Evolutionary conservation across 2,797 vertebrate genomes (phyloP), one percentile per base, ranked within the genome.

Genomic region (Oreochromis grahami): DNA sequence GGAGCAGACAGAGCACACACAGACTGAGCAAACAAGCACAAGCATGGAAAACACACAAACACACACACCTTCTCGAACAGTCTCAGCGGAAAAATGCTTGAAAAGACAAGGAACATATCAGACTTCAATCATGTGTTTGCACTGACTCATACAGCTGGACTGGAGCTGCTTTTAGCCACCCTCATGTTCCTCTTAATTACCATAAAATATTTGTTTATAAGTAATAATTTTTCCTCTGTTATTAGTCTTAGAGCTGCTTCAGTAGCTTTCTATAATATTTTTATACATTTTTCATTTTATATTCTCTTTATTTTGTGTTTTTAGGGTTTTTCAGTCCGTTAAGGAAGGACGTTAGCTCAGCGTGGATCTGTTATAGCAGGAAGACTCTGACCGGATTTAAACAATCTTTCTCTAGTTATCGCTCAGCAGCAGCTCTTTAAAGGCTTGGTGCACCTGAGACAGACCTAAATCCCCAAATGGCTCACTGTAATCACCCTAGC

Each of bases 1-100:
- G 81, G 80, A 84, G 50, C 80, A 92, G 48, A 93, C 81, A 88
- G 53, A 89, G 82, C 76, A 70, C 85, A 91, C 74, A 60, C 60
- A 76, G 65, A 45, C 74, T 88, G 72, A 91, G 87, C 81, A 90
- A 88, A 91, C 84, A 93, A 89, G 90, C 68, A 82, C 0, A 1
- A 74, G 60, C 85, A 45, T 70, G 83, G 72, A 85, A 86, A 85
- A 88, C 45, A 17, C 45, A 15, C 14, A 91, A 88, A 63, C 83
- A 86, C 88, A 82, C 79, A 77, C 29, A 17, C 5, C 10, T 29
- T 58, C 45, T 74, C 41, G 15, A 79, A 76, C 53, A 34, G 21
- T 63, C 70, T 77, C 50, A 7, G 7, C 7, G 65, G 43, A 24
- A 48, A 45, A 48, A 48, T 72, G 6, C 41, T 48, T 72, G 21